phyloP scores from a whole-genome alignment of 35 echinoderm and acorn worm genomes.

The Apostichopus japonicus region DNA sequence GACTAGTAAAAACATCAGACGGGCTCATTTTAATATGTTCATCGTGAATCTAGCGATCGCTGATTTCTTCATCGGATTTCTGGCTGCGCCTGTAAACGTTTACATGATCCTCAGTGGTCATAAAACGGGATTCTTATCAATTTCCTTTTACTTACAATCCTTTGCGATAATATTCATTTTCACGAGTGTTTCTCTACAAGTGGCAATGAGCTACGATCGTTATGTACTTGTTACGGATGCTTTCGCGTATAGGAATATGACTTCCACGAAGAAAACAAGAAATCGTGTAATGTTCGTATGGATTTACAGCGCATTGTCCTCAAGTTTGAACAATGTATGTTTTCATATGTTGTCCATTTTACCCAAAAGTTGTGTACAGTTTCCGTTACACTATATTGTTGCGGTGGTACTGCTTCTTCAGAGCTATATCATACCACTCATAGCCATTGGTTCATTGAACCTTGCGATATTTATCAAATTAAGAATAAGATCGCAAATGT shows the following conservation, averaged over 20 bases:
- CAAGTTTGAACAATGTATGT: background rate
- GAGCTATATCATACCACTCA: background rate
- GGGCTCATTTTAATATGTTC: conserved; percentile 13
- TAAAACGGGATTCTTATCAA: background rate
- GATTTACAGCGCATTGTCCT: background rate
- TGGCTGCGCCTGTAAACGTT: background rate
- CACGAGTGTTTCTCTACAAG: background rate
- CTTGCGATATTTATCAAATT: background rate
- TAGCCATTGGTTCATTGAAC: background rate
- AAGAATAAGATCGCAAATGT: background rate
- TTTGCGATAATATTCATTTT: background rate
- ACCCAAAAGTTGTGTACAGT: background rate
- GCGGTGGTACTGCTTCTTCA: background rate
- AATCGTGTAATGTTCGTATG: background rate
- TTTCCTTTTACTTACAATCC: no score
- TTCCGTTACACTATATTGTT: background rate
- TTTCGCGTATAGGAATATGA: background rate
- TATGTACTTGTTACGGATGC: conserved; percentile 9
- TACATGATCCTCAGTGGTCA: background rate
- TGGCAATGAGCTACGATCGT: conserved; percentile 20
- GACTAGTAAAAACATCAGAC: background rate
- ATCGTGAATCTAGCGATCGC: background rate
- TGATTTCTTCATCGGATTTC: background rate
- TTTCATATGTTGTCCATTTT: background rate
- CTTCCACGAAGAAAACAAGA: background rate